These are phyloP conservation scores for Phocides pigmalion DNA, from an alignment of 1,140 invertebrate species.

Conservation along the genomic window DNA sequence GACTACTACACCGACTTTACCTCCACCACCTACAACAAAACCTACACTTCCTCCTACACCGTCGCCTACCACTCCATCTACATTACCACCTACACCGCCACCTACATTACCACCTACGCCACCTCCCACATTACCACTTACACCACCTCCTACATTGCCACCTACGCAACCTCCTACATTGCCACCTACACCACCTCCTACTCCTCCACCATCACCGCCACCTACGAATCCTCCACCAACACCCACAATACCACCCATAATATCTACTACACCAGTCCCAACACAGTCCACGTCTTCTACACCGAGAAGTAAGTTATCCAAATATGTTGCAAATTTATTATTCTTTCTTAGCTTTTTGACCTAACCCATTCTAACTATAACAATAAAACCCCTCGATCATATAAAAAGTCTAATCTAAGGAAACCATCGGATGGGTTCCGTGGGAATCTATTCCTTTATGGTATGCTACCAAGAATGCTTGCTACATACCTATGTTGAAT, in stretches of 20 bases:
- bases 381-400: background rate
- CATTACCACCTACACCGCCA: constrained; percentile 37
- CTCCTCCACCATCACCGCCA: constrained; percentile 32
- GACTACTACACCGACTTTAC: constrained; percentile 37
- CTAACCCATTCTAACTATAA: no score
- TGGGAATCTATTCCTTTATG: no score
- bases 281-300: no score
- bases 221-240: constrained; percentile 32
- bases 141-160: constrained; percentile 1
- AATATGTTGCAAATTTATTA: no score
- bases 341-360: no score
- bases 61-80: constrained; percentile 2
- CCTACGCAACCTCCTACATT: constrained; percentile 2
- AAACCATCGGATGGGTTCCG: no score
- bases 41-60: constrained; percentile 23
- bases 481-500: no score
- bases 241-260: constrained; percentile 35
- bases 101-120: constrained; percentile 37
- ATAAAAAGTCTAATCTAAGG: no score
- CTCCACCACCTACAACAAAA: constrained; percentile 32
- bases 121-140: constrained; percentile 15
- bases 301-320: constrained; percentile 42
- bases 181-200: background rate
- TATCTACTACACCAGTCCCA: constrained; percentile 43
- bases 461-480: no score